These are phyloP conservation scores for Boloria selene DNA, from an alignment of 2,888 invertebrate genomes.

Conservation along the genomic window DNA sequence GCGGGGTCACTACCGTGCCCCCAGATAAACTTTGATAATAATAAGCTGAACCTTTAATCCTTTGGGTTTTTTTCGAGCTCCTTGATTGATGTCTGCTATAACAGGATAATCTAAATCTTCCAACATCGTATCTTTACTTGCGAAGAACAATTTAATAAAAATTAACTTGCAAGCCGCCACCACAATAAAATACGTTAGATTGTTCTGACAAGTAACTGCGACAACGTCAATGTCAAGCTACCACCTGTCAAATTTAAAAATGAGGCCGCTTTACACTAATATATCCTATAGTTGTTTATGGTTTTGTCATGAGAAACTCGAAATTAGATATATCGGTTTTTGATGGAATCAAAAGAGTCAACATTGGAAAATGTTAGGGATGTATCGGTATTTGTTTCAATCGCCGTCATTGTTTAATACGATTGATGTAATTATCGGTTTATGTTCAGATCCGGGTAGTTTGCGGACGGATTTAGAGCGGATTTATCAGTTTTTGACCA, in stretches of 20 bases:
- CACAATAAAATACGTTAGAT: not conserved
- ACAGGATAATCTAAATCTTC: conserved; percentile 12
- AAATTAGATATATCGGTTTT: conserved; percentile 1
- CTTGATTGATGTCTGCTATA: conserved; percentile 9
- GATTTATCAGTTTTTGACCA: not conserved
- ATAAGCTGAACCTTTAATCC: not conserved
- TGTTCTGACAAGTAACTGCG: not conserved
- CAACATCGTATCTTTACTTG: conserved; percentile 6
- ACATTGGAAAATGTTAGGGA: too few relatives aligned
- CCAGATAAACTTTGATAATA: too few relatives aligned
- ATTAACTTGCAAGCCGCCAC: not conserved
- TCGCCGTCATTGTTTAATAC: not conserved
- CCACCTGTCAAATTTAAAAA: not conserved
- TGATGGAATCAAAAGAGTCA: not conserved
- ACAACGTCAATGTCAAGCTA: not conserved
- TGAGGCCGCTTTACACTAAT: not conserved
- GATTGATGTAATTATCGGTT: not conserved
- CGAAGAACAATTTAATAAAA: conserved; percentile 2
- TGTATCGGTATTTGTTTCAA: not conserved
- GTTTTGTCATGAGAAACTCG: conserved; percentile 3
- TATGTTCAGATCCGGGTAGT: not conserved
- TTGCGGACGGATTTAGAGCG: too few relatives aligned
- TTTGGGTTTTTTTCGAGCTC: conserved; percentile 4
- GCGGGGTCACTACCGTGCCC: too few relatives aligned
- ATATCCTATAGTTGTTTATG: conserved; percentile 15